Evolutionary conservation across 2,113 vertebrate genomes (phyloP).

Genomic region (Rhadina sibilatrix): DNA sequence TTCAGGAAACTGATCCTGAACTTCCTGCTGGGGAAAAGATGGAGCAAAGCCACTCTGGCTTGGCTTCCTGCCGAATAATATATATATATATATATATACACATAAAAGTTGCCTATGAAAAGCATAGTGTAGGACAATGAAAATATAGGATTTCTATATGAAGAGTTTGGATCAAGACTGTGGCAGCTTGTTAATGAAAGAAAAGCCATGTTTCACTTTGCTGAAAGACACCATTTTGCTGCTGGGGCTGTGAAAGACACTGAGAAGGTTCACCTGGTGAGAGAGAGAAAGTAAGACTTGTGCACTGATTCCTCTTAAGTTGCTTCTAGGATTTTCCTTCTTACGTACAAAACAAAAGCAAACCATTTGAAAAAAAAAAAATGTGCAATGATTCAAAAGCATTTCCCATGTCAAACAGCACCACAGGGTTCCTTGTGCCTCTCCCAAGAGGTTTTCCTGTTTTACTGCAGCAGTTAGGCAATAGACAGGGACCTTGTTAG

Average conservation of each 20-base stretch:
- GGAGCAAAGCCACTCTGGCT: neutral
- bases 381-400: neutral
- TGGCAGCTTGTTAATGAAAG: neutral
- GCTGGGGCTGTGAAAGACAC: neutral
- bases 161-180: neutral
- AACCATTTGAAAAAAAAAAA: neutral
- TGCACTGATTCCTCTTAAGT: neutral
- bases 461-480: neutral
- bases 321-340: neutral
- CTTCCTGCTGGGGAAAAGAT: neutral
- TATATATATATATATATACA: neutral
- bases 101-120: neutral
- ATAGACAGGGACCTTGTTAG: neutral
- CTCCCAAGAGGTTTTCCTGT: rapidly evolving
- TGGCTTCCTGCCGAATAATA: neutral
- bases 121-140: neutral
- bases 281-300: neutral
- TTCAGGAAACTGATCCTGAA: neutral
- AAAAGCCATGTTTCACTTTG: neutral
- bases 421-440: neutral
- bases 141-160: neutral
- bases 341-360: neutral
- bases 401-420: neutral
- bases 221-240: neutral
- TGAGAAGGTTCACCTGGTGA: neutral